Conservation (phyloP, 2,888 invertebrate genomes). For the Acronicta leporina region DNA sequence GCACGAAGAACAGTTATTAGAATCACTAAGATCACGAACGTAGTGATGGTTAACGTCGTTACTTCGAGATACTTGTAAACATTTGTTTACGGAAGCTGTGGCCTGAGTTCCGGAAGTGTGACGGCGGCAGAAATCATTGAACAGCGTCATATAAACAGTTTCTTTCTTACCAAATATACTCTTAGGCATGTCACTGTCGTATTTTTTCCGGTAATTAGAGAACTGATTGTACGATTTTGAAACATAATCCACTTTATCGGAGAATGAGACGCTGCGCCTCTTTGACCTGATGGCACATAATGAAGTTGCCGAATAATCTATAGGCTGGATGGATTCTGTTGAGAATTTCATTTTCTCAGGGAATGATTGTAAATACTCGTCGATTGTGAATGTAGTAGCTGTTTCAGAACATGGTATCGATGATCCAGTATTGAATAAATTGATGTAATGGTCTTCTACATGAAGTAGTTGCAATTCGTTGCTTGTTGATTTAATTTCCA, state of each 20-base stretch:
- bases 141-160: constrained; percentile 77
- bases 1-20: constrained; percentile 58
- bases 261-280: constrained; percentile 61
- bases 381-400: constrained; percentile 39
- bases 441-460: constrained; percentile 38
- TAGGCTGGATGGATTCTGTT: constrained; percentile 27
- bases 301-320: constrained; percentile 50
- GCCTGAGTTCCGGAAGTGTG: constrained; percentile 78
- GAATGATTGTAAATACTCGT: constrained; percentile 49
- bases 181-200: constrained; percentile 23
- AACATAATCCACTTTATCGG: constrained; percentile 55
- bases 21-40: constrained; percentile 29
- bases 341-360: constrained; percentile 43
- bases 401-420: constrained; percentile 40
- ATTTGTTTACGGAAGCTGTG: constrained; percentile 83
- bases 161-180: constrained; percentile 65
- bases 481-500: constrained; percentile 48
- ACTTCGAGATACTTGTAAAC: constrained; percentile 71
- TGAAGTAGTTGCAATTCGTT: constrained; percentile 47
- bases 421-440: constrained; percentile 35
- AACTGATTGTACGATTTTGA: constrained; percentile 47
- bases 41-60: constrained; percentile 10
- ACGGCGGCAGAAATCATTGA: constrained; percentile 61
- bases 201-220: constrained; percentile 22
- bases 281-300: constrained; percentile 56